Conservation (phyloP, 1,140 invertebrate genomes). For the silkworm (Bombyx mori) region DNA sequence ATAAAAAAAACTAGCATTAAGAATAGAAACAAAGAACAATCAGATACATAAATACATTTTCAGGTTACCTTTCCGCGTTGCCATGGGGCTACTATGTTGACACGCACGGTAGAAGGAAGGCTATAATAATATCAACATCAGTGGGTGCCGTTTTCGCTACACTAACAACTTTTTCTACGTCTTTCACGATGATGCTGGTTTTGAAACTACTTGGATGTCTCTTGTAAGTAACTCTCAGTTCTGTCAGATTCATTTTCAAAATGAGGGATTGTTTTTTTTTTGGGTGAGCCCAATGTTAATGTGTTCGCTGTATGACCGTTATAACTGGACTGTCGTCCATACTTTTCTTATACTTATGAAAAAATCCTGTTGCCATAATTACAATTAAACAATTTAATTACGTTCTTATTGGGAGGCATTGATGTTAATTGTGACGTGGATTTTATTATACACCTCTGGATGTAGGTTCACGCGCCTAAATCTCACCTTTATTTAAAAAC, state of each 20-base stretch:
- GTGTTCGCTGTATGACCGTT: too few species aligned
- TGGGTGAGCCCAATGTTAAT: not conserved
- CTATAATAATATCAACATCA: constrained; percentile 3
- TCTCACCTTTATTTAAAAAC: too few species aligned
- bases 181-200: constrained; percentile 1
- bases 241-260: not conserved
- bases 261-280: not conserved
- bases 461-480: too few species aligned
- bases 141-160: constrained; percentile 1
- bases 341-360: too few species aligned
- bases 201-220: constrained; percentile 2
- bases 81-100: constrained; percentile 8
- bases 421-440: too few species aligned
- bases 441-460: too few species aligned
- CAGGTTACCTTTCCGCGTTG: constrained; percentile 4
- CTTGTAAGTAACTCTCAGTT: constrained; percentile 7
- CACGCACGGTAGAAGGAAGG: constrained; percentile 3
- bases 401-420: too few species aligned
- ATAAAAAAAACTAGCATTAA: too few species aligned
- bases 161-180: constrained; percentile 1
- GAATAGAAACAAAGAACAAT: too few species aligned
- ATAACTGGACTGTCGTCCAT: too few species aligned
- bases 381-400: too few species aligned
- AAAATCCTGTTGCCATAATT: too few species aligned
- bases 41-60: not conserved